Conservation (phyloP, 2,113 vertebrate genomes). For the Leucopsar rothschildi region DNA sequence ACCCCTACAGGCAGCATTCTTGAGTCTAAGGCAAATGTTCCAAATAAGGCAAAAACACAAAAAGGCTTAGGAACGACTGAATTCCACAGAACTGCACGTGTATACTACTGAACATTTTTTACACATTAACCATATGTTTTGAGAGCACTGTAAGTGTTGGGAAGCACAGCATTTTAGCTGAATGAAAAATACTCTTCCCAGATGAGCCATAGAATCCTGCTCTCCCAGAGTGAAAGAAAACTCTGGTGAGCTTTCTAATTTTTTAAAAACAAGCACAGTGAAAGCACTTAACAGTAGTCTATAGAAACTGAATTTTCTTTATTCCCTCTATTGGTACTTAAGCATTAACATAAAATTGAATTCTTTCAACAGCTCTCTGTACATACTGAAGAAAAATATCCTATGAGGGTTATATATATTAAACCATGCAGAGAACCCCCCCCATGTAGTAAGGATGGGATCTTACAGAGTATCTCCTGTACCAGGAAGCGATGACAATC, state of each 20-base stretch:
- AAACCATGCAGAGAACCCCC: not conserved
- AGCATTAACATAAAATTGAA: not conserved
- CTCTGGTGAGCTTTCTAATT: not conserved
- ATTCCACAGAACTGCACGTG: not conserved
- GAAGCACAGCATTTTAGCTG: not conserved
- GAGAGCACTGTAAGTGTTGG: not conserved
- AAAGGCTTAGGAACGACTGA: not conserved
- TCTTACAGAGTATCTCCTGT: constrained; percentile 87
- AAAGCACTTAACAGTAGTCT: not conserved
- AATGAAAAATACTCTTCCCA: not conserved
- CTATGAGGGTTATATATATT: not conserved
- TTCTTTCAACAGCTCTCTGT: not conserved
- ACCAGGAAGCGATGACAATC: constrained; percentile 90
- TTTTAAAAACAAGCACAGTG: not conserved
- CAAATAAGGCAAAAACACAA: constrained; percentile 33
- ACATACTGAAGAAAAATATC: not conserved
- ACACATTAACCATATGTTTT: not conserved
- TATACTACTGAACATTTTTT: not conserved
- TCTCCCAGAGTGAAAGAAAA: not conserved
- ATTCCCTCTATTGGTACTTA: not conserved
- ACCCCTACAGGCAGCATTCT: not conserved
- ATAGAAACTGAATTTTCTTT: not conserved
- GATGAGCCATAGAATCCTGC: not conserved
- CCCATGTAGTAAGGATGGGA: not conserved
- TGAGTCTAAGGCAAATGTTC: constrained; percentile 2